Evolutionary conservation across 2,113 vertebrate genomes (phyloP).

Genomic region (Callionymus lyra): DNA sequence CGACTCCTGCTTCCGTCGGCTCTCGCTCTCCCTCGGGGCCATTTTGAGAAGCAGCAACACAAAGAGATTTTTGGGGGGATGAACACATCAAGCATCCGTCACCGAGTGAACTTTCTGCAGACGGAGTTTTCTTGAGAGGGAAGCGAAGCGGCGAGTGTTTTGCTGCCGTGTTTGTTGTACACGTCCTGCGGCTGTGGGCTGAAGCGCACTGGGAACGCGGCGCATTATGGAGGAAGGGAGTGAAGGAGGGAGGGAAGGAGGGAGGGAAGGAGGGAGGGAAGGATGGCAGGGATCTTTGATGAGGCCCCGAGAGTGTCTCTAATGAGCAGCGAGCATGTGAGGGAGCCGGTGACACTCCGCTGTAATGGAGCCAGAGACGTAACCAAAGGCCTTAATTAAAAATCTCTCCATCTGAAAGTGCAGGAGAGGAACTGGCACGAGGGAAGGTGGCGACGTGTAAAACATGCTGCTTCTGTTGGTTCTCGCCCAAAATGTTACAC

Average conservation of each 20-base stretch:
- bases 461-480: too few species aligned
- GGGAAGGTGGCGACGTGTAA: not conserved
- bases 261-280: constrained; percentile 37
- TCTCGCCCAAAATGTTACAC: constrained; percentile 2
- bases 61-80: not conserved
- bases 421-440: constrained; percentile 16
- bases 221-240: constrained; percentile 48
- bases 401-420: constrained; percentile 30
- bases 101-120: constrained; percentile 25
- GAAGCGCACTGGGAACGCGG: constrained; percentile 52
- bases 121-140: constrained; percentile 8
- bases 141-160: constrained; percentile 47
- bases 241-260: constrained; percentile 38
- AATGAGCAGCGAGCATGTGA: constrained; percentile 54
- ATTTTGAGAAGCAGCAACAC: constrained; percentile 11
- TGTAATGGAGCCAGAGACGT: constrained; percentile 55
- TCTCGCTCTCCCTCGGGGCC: not conserved
- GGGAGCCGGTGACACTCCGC: constrained; percentile 36
- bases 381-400: constrained; percentile 63
- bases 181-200: constrained; percentile 54
- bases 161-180: constrained; percentile 57
- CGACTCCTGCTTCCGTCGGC: too few species aligned
- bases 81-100: constrained; percentile 26
- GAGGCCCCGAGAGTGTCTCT: constrained; percentile 62
- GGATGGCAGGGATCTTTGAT: constrained; percentile 55